Evolutionary conservation across 2,113 vertebrate species (phyloP), one percentile per base, ranked within the genome.

Genomic region (Poecilia latipinna): DNA sequence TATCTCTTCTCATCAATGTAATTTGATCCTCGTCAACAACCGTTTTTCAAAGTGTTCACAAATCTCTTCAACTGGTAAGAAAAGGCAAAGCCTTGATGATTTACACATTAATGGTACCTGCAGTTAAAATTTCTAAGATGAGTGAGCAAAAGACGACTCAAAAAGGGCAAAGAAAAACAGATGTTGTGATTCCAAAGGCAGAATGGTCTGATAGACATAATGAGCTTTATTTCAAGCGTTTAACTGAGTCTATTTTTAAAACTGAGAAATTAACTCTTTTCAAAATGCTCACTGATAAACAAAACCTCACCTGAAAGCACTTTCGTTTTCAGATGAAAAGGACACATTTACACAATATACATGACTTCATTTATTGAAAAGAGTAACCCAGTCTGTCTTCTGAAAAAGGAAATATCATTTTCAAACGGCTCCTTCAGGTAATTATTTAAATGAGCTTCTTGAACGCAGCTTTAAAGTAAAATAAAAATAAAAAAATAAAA

Each of bases 331-430:
- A 67, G 29, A 84, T 84, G 72, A 89, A 78, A 83, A 78, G 83
- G 29, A 86, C 88, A 88, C 83, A 83, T 78, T 85, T 73, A 80
- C 79, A 90, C 78, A 85, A 5, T 0, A 88, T 85, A 81, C 78
- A 89, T 78, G 64, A 85, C 79, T 87, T 72, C 1, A 75, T 91
- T 93, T 88, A 89, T 89, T 91, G 54, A 72, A 83, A 88, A 66
- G 31, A 74, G 54, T 70, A 82, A 48, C 12, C 11, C 12, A 60
- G 33, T 44, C 32, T 78, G 48, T 82, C 65, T 70, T 75, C 68
- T 80, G 54, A 75, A 65, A 63, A 70, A 69, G 42, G 3, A 77
- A 78, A 65, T 77, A 73, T 80, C 4, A 39, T 63, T 80, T 88
- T 87, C 77, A 83, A 85, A 78, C 68, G 22, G 86, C 48, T 51